A percentile compares a stretch with the other conserved stretches of the same genome.
These are phyloP conservation scores for Hymenopus coronatus DNA, from an alignment of 2,888 invertebrate species.

Conservation along the genomic window DNA sequence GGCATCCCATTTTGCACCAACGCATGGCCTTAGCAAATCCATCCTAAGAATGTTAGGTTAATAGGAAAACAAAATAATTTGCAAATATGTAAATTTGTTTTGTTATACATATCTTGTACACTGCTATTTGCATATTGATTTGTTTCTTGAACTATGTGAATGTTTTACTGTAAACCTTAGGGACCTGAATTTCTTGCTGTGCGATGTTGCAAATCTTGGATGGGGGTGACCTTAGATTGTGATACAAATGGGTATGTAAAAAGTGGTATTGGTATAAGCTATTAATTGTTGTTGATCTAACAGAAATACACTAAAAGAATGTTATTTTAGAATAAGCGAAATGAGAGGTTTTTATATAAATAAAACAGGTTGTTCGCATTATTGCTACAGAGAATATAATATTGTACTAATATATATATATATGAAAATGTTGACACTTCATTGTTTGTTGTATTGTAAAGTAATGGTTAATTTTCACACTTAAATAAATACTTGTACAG, in stretches of 20 bases:
- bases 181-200: neutral
- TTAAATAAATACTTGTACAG: conserved; percentile 23
- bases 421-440: conserved; percentile 31
- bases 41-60: neutral
- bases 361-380: conserved; percentile 14
- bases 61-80: neutral
- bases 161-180: neutral
- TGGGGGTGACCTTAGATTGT: neutral
- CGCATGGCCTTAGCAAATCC: neutral
- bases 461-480: conserved; percentile 26
- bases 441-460: conserved; percentile 27
- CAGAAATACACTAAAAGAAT: conserved; percentile 22
- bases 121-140: neutral
- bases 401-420: conserved; percentile 27
- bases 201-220: neutral
- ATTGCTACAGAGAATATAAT: conserved; percentile 27
- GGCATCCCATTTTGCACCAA: neutral
- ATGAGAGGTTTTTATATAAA: conserved; percentile 23
- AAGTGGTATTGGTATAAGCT: conserved; percentile 23
- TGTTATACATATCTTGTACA: neutral
- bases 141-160: neutral
- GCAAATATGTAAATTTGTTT: neutral
- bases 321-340: conserved; percentile 24
- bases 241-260: conserved; percentile 14
- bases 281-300: conserved; percentile 26